Base-by-base conservation (phyloP, 2,113 vertebrate species). In the Phyllostomus hastatus region DNA sequence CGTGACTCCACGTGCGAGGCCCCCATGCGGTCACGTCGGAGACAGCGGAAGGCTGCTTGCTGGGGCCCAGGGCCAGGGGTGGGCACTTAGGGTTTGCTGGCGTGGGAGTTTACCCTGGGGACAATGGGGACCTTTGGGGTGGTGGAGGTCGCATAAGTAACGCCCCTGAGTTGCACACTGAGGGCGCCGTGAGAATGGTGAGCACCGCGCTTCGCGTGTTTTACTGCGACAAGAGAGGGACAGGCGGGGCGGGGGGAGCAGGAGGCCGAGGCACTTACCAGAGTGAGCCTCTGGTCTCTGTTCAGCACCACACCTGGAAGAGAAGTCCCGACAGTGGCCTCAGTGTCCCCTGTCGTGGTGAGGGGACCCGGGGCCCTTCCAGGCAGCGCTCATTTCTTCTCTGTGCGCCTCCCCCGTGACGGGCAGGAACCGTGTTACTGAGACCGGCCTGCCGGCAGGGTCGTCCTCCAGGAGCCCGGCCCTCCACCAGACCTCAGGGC, bases 281-380 rank as follows among this genome's bases (percentile, higher is more conserved):
- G 50, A 1, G 4, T 2, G 46, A 96, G 67, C 96, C 98, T 98
- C 67, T 94, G 75, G 95, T 98, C 98, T 95, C 98, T 98, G 96
- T 98, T 99, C 88, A 98, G 97, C 7, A 97, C 92, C 97, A 99
- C n/a, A 5, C 98, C 98, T 98, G 92, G 4, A 91, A 12, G 9
- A 19, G 26, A 96, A 59, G 41, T 72, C 64, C 20, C 92, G 81
- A 67, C 0, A 0, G 16, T 2, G 38, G 31, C 7, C 1, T 70
- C 31, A 35, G n/a, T 0, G 33, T 54, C 11, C 0, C 12, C 7
- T 3, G 17, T 14, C 38, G 72, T 24, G 48, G 46, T 38, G 3
- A 38, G 75, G 59, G 22, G 72, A 10, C 12, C 17, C 35, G 0
- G 2, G 9, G 50, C 57, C 69, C 91, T 85, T 52, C 48, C 33